Base-by-base conservation (phyloP, 1,140 invertebrate genomes). In the Stenopsyche tienmushanensis region DNA sequence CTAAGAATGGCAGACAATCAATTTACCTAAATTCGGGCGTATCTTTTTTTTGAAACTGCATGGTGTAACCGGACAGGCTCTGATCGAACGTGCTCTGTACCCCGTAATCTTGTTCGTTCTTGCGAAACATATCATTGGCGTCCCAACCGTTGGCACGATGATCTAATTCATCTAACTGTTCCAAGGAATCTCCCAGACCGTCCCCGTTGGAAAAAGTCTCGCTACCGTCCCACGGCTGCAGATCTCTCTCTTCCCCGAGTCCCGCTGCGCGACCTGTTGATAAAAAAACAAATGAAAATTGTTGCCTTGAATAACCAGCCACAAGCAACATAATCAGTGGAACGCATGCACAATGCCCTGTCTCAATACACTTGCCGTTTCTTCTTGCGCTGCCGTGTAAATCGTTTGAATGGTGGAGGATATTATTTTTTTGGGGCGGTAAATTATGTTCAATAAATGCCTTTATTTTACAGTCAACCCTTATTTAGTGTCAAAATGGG, bases 41-140 rank as follows among this genome's bases (percentile, higher is more conserved):
- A 73, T 97, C 92, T 72, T 87, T 89, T 73, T 88, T 87, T 73
- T 94, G 89, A 71, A 96, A 76, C 54, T 85, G 88, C 64, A 92
- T 84, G n/a, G 95, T 97, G 72, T 97, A 97, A 21, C 91, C 91
- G 15, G 84, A 81, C 64, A 97, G 79, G 47, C 87, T 90, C 67
- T 93, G 88, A 76, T 94, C 92, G 77, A 93, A 97, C 3, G 90
- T 92, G 64, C 92, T 91, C 71, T 88, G 87, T 8, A 97, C 91
- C 62, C 93, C 92, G 77, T 95, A 96, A 57, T 90, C 79, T 79
- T 91, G 87, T 77, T 94, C 93, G 80, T 97, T 97, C 75, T 90
- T 93, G 15, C 87, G 83, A 79, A 97, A 97, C 95, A 97, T 97
- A 67, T 97, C 94, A 76, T 92, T 87, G 0, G 88, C 88, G 83